Conservation (phyloP, 2,888 invertebrate genomes). For the Alsophila aescularia region DNA sequence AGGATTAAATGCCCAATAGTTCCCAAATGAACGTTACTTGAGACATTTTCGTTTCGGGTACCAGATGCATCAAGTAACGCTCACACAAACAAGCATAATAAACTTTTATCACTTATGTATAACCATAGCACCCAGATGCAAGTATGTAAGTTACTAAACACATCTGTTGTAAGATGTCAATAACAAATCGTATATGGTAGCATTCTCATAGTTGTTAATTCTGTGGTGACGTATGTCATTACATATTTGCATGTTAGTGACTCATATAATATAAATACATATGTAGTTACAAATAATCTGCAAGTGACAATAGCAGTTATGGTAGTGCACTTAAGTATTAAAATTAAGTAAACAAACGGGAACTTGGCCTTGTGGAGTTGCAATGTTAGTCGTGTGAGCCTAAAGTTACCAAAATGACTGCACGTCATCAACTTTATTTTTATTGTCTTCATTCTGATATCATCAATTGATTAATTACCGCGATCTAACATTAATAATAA, state of each 20-base stretch:
- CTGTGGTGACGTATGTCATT: constrained; percentile 77
- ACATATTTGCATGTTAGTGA: constrained; percentile 85
- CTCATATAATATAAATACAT: constrained; percentile 84
- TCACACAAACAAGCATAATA: constrained; percentile 81
- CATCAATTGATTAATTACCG: constrained; percentile 51
- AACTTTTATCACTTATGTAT: constrained; percentile 78
- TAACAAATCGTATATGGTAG: constrained; percentile 66
- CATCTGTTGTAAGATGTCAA: constrained; percentile 62
- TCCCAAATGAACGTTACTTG: constrained; percentile 77
- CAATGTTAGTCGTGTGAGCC: constrained; percentile 83
- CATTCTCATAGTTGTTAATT: constrained; percentile 79
- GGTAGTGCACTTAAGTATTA: constrained; percentile 79
- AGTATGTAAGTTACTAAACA: constrained; percentile 82
- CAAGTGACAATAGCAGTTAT: constrained; percentile 82
- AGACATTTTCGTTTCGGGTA: constrained; percentile 44
- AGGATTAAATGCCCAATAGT: constrained; percentile 86
- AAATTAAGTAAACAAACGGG: constrained; percentile 79
- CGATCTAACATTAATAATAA: constrained; percentile 61
- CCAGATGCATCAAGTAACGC: constrained; percentile 64
- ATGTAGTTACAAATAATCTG: constrained; percentile 82
- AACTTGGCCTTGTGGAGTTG: constrained; percentile 85
- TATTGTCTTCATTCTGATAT: constrained; percentile 60
- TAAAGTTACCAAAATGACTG: constrained; percentile 73
- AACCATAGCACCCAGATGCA: constrained; percentile 84
- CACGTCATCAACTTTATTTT: constrained; percentile 84